phyloP scores from a whole-genome alignment of 64 coral and sea anemone species.

The Trachythela sp. region DNA sequence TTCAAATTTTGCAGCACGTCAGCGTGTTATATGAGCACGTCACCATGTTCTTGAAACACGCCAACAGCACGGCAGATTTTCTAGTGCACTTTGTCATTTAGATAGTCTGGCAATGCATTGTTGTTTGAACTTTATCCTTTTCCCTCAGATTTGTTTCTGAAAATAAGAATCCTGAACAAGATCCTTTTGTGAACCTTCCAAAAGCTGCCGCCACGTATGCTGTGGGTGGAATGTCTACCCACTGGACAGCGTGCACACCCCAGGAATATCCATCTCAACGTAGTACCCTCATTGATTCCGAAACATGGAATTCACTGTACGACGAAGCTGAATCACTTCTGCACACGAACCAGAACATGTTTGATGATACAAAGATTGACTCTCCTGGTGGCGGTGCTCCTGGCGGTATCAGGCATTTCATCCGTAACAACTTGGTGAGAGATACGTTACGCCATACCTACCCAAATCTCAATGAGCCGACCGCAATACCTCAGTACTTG shows the following conservation, averaged over 20 bases:
- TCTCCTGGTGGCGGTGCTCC: neutral
- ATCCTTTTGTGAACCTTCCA: conserved; percentile 20
- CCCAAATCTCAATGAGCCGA: neutral
- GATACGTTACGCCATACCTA: neutral
- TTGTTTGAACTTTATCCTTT: neutral
- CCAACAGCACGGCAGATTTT: too few relatives aligned
- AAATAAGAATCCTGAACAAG: neutral
- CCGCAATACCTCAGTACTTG: conserved; percentile 18
- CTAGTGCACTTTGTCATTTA: neutral
- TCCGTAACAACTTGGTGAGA: conserved; percentile 26
- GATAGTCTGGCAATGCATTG: neutral
- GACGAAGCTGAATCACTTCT: neutral
- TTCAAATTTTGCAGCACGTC: too few relatives aligned
- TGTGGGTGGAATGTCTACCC: conserved; percentile 31
- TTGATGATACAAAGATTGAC: conserved; percentile 21
- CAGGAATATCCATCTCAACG: neutral
- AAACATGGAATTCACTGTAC: conserved; percentile 8
- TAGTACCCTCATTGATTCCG: neutral
- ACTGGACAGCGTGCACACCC: conserved; percentile 21
- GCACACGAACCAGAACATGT: conserved; percentile 14
- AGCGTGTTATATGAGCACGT: too few relatives aligned
- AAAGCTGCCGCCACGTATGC: conserved; percentile 4
- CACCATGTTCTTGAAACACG: too few relatives aligned
- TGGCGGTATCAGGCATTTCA: neutral
- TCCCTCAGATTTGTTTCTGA: neutral